Base-by-base conservation (phyloP, 2,797 vertebrate genomes). In the Liparis tanakae region DNA sequence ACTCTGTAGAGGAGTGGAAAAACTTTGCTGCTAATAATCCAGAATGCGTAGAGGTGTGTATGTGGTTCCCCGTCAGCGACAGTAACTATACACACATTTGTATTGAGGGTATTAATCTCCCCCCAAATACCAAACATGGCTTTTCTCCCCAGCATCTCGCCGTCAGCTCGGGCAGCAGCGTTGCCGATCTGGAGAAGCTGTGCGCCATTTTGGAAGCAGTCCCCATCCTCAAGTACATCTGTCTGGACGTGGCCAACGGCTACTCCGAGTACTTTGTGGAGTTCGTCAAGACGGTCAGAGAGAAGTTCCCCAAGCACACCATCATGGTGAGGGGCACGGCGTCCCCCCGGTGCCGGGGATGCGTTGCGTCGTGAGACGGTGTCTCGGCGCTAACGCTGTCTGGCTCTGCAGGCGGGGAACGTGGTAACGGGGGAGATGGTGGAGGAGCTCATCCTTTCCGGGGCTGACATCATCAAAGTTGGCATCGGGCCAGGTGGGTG, bases 371-470 rank as follows among this genome's bases (percentile, higher is more conserved):
- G 43, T 15, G 6, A 56, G 37, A 53, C 4, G 13, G 48, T 50
- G 8, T 63, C 18, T 41, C 5, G 18, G 18, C 18, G n/a, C n/a
- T 72, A n/a, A 44, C 18, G 39, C 22, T 53, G 18, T 74, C 46
- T 78, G 51, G n/a, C 7, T 72, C 48, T 72, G 57, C 89, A 99
- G 98, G 98, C 98, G 67, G 98, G 98, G 25, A 99, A 99, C 1
- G 98, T 99, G 87, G 98, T 99, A 58, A 99, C 98, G 0, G 98
- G 98, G 58, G 98, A 99, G 91, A 99, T 99, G 98, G 98, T 99
- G 72, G 98, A 99, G 87, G 98, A 99, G 81, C 97, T 99, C 66
- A 97, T 99, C 89, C 96, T 99, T 57, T 95, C 97, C 0, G 98
- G 98, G 70, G 98, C 98, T 77, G 98, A 99, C 85, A 97, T 99